Conservation (phyloP, 2,888 invertebrate genomes). For the Drosophila histrio region DNA sequence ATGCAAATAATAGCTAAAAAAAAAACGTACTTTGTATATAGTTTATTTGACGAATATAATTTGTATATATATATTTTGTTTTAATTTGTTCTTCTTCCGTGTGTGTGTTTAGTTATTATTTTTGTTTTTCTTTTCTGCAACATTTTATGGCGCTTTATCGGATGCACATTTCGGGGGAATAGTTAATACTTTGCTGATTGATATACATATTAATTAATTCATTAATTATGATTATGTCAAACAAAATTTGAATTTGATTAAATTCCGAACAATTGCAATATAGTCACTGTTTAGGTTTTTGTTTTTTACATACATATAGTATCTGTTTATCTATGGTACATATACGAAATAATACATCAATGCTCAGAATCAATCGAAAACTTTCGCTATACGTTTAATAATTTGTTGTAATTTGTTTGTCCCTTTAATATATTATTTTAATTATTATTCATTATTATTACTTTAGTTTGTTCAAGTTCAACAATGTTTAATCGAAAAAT, state of each 20-base stretch:
- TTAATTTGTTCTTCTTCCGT: slow-evolving; percentile 14
- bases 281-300: slow-evolving; percentile 28
- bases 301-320: slow-evolving; percentile 42
- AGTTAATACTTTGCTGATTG: slow-evolving; percentile 67
- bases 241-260: slow-evolving; percentile 35
- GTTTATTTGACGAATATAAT: slow-evolving; percentile 42
- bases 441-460: slow-evolving; percentile 23
- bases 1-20: slow-evolving; percentile 55
- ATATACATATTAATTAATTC: slow-evolving; percentile 38
- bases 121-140: no score
- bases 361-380: slow-evolving; percentile 70
- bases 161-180: slow-evolving; percentile 52
- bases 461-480: slow-evolving; percentile 63
- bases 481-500: slow-evolving; percentile 65
- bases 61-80: slow-evolving; percentile 14
- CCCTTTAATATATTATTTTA: slow-evolving; percentile 48
- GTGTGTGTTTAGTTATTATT: slow-evolving; percentile 15
- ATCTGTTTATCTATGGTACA: slow-evolving; percentile 61
- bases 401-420: slow-evolving; percentile 56
- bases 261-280: slow-evolving; percentile 43
- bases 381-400: slow-evolving; percentile 66
- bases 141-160: slow-evolving; percentile 61
- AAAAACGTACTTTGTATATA: slow-evolving; percentile 36
- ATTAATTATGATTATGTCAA: slow-evolving; percentile 39
- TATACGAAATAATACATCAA: slow-evolving; percentile 63